phyloP scores from a whole-genome alignment of 2,797 vertebrate genomes.

The Podarcis siculus region DNA sequence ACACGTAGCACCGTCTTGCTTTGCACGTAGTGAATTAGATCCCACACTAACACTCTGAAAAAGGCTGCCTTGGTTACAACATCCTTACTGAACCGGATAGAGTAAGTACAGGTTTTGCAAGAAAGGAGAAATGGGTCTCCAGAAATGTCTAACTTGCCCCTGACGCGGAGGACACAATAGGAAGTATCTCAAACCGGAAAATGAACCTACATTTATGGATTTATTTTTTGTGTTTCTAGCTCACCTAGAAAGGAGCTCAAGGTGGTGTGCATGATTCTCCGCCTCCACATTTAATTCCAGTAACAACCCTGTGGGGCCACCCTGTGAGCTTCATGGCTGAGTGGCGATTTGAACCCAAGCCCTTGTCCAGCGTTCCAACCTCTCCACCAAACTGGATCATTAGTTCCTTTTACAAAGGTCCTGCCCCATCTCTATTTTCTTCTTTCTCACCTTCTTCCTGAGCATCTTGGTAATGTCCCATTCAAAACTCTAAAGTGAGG shows the following conservation, averaged over 20 bases:
- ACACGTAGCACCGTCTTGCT: fast-evolving
- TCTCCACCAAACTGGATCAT: neutral
- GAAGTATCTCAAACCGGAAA: neutral
- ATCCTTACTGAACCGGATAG: neutral
- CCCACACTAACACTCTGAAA: neutral
- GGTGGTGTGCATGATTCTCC: no score
- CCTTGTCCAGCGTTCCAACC: neutral
- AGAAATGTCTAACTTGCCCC: neutral
- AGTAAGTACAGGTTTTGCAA: neutral
- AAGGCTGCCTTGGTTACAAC: neutral
- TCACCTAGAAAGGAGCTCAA: no score
- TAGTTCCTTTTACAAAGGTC: neutral
- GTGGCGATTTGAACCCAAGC: no score
- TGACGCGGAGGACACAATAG: neutral
- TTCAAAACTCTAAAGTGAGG: neutral
- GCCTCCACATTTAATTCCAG: no score
- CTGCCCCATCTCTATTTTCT: neutral
- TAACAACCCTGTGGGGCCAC: no score
- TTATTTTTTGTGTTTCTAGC: no score
- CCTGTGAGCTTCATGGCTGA: no score
- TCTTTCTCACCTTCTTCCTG: neutral
- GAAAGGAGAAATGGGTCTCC: neutral
- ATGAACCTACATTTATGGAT: neutral
- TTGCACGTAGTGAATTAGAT: fast-evolving
- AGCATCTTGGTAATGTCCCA: neutral